Conservation (phyloP, 2,113 vertebrate genomes). For the Salvelinus fontinalis region DNA sequence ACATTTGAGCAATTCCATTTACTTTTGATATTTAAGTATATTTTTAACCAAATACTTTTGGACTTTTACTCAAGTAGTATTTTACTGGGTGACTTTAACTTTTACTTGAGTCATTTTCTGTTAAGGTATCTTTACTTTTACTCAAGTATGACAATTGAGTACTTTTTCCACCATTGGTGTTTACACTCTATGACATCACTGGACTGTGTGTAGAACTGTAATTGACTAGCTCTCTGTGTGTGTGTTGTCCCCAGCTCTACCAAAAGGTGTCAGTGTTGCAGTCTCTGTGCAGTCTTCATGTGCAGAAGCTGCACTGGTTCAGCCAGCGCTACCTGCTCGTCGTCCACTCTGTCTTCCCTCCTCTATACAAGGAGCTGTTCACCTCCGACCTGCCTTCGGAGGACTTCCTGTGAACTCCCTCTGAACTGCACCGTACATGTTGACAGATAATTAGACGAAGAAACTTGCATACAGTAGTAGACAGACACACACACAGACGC, state of each 20-base stretch:
- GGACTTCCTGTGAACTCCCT: constrained; percentile 61
- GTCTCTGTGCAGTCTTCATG: constrained; percentile 83
- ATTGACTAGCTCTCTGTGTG: not conserved
- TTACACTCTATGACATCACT: not conserved
- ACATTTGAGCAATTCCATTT: too few relatives aligned
- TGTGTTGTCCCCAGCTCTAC: constrained; percentile 75
- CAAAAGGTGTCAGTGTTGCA: constrained; percentile 79
- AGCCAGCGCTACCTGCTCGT: constrained; percentile 81
- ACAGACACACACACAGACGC: not conserved
- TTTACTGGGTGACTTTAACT: too few relatives aligned
- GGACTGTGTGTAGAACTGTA: not conserved
- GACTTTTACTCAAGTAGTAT: too few relatives aligned
- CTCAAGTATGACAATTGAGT: too few relatives aligned
- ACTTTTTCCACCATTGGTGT: too few relatives aligned
- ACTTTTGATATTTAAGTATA: too few relatives aligned
- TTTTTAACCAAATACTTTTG: too few relatives aligned
- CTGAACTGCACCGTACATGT: not conserved
- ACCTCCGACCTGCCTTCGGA: constrained; percentile 68
- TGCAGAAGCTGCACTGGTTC: constrained; percentile 87
- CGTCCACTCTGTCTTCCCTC: constrained; percentile 83
- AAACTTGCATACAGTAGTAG: not conserved
- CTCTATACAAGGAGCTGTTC: constrained; percentile 93
- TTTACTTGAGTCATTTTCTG: too few relatives aligned
- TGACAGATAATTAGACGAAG: not conserved
- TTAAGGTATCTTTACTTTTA: too few relatives aligned